Percentiles rank a stretch among this genome's conserved stretches.
phyloP scores from a whole-genome alignment of 2,888 invertebrate genomes.

The Seladonia tumulorum region DNA sequence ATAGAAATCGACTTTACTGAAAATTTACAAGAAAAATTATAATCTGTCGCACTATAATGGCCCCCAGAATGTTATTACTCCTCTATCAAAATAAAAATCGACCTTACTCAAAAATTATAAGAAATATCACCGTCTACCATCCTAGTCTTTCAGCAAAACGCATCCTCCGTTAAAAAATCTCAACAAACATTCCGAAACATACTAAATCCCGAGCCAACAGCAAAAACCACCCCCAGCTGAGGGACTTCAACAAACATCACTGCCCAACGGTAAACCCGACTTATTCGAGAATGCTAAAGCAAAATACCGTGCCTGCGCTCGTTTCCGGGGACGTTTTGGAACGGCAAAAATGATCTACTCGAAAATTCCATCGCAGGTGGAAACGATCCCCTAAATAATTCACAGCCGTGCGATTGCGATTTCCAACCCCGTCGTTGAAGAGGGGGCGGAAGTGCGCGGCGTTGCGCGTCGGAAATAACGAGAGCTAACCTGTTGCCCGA shows the following conservation, averaged over 20 bases:
- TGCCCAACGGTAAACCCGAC: background rate
- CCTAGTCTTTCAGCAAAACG: background rate
- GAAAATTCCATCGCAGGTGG: background rate
- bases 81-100: background rate
- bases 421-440: background rate
- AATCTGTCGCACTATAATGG: background rate
- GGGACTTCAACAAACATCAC: background rate
- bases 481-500: conserved; percentile 46
- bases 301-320: background rate
- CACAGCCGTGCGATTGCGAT: background rate
- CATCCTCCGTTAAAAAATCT: background rate
- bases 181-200: background rate
- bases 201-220: background rate
- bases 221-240: background rate
- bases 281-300: background rate
- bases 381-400: background rate
- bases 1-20: background rate
- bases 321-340: background rate
- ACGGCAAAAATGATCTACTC: background rate
- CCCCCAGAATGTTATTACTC: background rate
- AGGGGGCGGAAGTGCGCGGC: background rate
- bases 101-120: background rate
- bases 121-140: background rate
- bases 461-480: background rate
- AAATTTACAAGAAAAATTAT: background rate